phyloP scores from a whole-genome alignment of 2,888 invertebrate genomes.

The Campoplex capitator region DNA sequence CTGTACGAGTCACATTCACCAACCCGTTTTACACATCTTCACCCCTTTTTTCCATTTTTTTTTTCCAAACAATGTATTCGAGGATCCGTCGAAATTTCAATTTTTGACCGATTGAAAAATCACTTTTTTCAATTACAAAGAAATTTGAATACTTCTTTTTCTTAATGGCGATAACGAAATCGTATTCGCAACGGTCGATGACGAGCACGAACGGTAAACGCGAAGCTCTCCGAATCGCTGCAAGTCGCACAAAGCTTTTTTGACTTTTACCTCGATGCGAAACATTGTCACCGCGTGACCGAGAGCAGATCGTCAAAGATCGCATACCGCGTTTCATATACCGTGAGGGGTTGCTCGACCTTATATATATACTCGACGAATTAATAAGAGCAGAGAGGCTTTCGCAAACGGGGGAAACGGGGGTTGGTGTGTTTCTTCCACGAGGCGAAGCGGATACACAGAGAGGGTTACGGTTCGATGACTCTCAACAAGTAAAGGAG shows the following conservation, averaged over 20 bases:
- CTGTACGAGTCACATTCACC: slow-evolving; percentile 1
- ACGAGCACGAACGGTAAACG: not conserved
- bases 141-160: no score
- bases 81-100: no score
- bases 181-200: no score
- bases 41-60: not conserved
- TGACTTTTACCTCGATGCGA: not conserved
- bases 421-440: slow-evolving; percentile 10
- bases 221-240: not conserved
- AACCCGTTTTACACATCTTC: not conserved
- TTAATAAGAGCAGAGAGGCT: not conserved
- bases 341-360: not conserved
- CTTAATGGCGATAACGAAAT: no score
- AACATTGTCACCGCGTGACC: not conserved
- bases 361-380: not conserved
- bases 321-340: not conserved
- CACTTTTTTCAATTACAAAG: no score
- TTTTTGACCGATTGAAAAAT: no score
- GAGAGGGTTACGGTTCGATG: slow-evolving; percentile 64
- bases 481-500: slow-evolving; percentile 62
- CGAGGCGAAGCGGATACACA: slow-evolving; percentile 34
- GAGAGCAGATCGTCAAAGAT: not conserved
- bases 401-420: not conserved
- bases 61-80: no score
- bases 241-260: not conserved